Percentiles rank a stretch among this genome's conserved stretches.
Evolutionary conservation across 2,888 invertebrate species (phyloP).

Genomic region (Aspidiotus rigidus): DNA sequence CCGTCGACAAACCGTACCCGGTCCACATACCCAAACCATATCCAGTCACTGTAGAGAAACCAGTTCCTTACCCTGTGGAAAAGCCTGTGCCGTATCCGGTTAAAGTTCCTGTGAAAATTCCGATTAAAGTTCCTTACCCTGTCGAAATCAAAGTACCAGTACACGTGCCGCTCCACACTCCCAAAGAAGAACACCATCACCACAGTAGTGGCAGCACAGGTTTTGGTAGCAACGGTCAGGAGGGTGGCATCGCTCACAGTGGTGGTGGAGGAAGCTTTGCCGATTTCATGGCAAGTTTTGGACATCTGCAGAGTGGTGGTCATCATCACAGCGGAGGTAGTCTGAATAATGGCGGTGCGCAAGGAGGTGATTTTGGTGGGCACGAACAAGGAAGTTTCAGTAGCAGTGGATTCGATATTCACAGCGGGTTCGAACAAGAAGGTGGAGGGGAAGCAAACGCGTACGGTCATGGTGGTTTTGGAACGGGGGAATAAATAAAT

Average conservation of each 20-base stretch:
- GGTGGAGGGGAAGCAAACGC: not conserved
- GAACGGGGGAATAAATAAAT: not conserved
- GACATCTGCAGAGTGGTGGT: not conserved
- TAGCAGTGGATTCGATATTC: slow-evolving; percentile 10
- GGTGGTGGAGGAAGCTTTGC: slow-evolving; percentile 21
- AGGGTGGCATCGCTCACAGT: slow-evolving; percentile 35
- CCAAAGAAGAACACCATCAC: slow-evolving; percentile 39
- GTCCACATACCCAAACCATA: slow-evolving; percentile 68
- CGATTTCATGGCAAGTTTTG: slow-evolving; percentile 7
- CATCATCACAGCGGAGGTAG: not conserved
- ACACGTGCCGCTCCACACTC: slow-evolving; percentile 48
- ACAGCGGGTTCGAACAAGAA: not conserved
- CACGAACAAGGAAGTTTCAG: slow-evolving; percentile 17
- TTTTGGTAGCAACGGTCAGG: slow-evolving; percentile 32
- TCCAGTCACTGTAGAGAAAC: slow-evolving; percentile 66
- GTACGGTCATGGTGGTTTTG: slow-evolving; percentile 4
- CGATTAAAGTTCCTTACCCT: slow-evolving; percentile 56
- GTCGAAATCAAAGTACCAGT: slow-evolving; percentile 57
- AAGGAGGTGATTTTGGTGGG: slow-evolving; percentile 7
- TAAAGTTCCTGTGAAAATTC: slow-evolving; percentile 55
- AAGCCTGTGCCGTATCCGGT: slow-evolving; percentile 62
- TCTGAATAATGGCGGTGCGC: not conserved
- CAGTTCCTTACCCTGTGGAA: slow-evolving; percentile 64
- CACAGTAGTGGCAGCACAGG: slow-evolving; percentile 38
- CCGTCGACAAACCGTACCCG: slow-evolving; percentile 46